These are phyloP conservation scores for Tortricodes alternella DNA, from an alignment of 2,888 invertebrate species.

Conservation along the genomic window DNA sequence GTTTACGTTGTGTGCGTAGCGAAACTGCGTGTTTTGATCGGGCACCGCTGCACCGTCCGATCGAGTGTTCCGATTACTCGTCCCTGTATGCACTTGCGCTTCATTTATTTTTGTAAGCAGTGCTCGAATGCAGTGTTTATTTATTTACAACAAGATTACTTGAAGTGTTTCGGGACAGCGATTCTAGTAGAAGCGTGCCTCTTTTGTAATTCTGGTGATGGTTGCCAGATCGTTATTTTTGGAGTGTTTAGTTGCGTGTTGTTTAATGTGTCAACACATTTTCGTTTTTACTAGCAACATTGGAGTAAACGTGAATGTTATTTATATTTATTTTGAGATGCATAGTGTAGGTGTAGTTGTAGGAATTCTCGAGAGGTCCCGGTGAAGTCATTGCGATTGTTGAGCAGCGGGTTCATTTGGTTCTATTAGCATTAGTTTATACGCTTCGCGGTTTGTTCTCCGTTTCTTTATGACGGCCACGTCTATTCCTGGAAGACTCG, in stretches of 20 bases:
- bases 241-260: conserved; percentile 52
- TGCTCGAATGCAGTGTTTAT: conserved; percentile 52
- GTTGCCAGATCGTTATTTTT: conserved; percentile 61
- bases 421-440: conserved; percentile 62
- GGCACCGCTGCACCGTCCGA: conserved; percentile 26
- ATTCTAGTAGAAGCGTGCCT: conserved; percentile 33
- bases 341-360: conserved; percentile 28
- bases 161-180: conserved; percentile 41
- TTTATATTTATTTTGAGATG: conserved; percentile 33
- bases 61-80: conserved; percentile 45
- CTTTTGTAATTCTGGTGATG: conserved; percentile 53
- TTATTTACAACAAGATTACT: conserved; percentile 47
- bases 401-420: conserved; percentile 56
- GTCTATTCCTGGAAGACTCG: conserved; percentile 63
- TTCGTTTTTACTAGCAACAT: conserved; percentile 34
- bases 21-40: conserved; percentile 39
- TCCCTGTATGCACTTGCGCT: too few relatives aligned
- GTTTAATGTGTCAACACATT: conserved; percentile 54
- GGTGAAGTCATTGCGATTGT: conserved; percentile 42
- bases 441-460: conserved; percentile 60
- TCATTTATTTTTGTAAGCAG: conserved; percentile 60
- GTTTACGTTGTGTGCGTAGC: conserved; percentile 31
- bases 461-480: conserved; percentile 59
- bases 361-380: conserved; percentile 10
- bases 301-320: too few relatives aligned